phyloP scores from a whole-genome alignment of 2,797 vertebrate species.

The Trichosurus vulpecula region DNA sequence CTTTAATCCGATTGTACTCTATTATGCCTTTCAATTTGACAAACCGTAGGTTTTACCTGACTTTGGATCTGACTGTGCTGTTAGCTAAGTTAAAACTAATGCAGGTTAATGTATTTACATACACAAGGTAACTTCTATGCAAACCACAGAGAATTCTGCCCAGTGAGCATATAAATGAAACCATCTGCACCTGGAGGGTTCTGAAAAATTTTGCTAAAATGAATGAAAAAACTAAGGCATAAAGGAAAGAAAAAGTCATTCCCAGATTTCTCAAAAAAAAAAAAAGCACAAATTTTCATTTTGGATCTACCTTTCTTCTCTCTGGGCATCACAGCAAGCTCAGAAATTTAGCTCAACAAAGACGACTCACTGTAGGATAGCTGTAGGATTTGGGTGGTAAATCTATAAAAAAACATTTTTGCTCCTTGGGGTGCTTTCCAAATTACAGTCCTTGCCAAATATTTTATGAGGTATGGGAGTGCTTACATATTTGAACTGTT shows the following conservation, averaged over 20 bases:
- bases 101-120: background rate
- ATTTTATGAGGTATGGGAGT: background rate
- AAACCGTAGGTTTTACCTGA: background rate
- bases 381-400: too few relatives aligned
- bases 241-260: background rate
- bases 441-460: background rate
- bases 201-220: background rate
- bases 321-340: too few relatives aligned
- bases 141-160: background rate
- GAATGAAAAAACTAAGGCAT: background rate
- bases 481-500: background rate
- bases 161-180: background rate
- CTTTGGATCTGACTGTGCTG: background rate
- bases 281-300: background rate
- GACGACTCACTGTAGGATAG: rapidly evolving
- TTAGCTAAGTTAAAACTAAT: background rate
- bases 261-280: background rate
- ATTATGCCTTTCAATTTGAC: background rate
- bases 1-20: background rate
- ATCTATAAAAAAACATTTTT: background rate
- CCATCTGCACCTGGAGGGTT: background rate
- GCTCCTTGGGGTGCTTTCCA: background rate
- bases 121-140: background rate
- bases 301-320: too few relatives aligned
- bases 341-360: background rate